Conservation (phyloP, 1,140 invertebrate species). For the Aphidius ervi region DNA sequence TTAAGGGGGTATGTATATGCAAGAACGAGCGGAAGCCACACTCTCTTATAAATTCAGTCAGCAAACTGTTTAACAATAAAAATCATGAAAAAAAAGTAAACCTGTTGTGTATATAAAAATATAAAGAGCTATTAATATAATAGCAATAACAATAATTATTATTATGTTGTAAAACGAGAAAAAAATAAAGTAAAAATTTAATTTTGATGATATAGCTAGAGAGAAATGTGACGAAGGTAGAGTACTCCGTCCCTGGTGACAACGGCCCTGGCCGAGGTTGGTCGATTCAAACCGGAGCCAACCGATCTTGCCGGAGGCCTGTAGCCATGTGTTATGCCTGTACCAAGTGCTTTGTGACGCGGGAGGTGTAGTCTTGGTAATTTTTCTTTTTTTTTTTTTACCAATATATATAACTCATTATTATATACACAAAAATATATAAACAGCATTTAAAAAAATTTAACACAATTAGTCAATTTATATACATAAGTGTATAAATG, state of each 20-base stretch:
- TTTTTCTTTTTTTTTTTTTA: conserved; percentile 40
- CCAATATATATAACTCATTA: conserved; percentile 4
- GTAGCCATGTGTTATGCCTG: conserved; percentile 46
- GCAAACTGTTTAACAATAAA: neutral
- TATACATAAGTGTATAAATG: too few relatives aligned
- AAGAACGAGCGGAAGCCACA: neutral
- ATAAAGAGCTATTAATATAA: too few relatives aligned
- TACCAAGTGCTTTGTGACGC: conserved; percentile 51
- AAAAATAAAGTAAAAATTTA: conserved; percentile 6
- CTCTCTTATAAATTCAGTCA: neutral
- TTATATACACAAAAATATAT: too few relatives aligned
- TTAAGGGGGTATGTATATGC: neutral
- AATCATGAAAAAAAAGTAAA: conserved; percentile 8
- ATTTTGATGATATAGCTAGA: neutral
- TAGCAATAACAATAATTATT: neutral
- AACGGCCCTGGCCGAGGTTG: conserved; percentile 37
- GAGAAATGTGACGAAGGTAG: neutral
- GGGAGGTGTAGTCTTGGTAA: conserved; percentile 44
- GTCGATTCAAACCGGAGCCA: conserved; percentile 32
- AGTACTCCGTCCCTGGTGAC: conserved; percentile 11
- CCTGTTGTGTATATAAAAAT: neutral
- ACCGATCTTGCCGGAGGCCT: conserved; percentile 39
- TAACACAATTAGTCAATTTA: too few relatives aligned
- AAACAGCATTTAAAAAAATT: too few relatives aligned
- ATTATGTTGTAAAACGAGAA: neutral